phyloP scores from a whole-genome alignment of 2,113 vertebrate species.

The Arenaria interpres region DNA sequence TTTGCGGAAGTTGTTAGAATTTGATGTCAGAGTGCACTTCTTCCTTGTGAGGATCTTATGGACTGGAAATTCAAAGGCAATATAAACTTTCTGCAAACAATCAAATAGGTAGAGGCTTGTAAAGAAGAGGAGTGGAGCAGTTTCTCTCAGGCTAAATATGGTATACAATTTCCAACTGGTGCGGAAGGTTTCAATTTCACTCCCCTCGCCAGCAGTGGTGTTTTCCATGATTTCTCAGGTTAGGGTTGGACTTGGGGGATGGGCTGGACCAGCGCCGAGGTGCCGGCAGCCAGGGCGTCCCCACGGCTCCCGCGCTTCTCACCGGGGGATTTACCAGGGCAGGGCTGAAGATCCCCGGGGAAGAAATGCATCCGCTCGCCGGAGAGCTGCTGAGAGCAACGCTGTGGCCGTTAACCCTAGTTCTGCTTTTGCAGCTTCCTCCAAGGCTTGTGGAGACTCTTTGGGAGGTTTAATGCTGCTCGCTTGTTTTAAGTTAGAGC shows the following conservation, averaged over 20 bases:
- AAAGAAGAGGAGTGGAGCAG: not conserved
- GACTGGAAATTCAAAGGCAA: not conserved
- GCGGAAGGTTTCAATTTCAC: not conserved
- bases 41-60: rapidly evolving
- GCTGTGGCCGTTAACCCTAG: not conserved
- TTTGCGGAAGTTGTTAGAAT: not conserved
- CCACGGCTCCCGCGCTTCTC: rapidly evolving
- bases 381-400: not conserved
- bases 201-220: not conserved
- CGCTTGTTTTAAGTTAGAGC: not conserved
- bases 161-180: rapidly evolving
- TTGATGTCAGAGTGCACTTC: not conserved
- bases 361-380: rapidly evolving
- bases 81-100: not conserved
- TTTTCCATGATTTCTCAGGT: not conserved
- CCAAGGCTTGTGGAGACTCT: rapidly evolving
- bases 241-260: rapidly evolving
- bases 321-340: rapidly evolving
- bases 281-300: not conserved
- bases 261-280: not conserved
- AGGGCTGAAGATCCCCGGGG: not conserved
- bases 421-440: conserved; percentile 30
- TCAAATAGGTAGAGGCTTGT: not conserved
- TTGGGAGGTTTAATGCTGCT: not conserved
- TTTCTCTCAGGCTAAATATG: not conserved